These are phyloP conservation scores for Eulacestoma nigropectus DNA, from an alignment of 2,113 vertebrate genomes.

Conservation along the genomic window DNA sequence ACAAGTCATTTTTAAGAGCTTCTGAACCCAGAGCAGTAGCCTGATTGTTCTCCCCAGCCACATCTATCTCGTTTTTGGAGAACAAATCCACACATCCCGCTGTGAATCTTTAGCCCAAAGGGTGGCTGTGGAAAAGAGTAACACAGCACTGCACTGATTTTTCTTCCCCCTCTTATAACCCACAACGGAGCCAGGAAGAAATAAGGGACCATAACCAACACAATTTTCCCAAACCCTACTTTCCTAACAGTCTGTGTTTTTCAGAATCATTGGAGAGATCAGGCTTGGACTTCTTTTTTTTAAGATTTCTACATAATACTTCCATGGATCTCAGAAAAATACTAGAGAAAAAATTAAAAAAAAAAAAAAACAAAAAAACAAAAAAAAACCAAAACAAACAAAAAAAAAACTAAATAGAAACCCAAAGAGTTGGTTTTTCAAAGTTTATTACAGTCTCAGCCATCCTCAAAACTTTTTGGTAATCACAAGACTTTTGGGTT, in stretches of 20 bases:
- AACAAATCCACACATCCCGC: fast-evolving
- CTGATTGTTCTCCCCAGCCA: background rate
- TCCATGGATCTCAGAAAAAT: background rate
- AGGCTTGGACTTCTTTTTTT: background rate
- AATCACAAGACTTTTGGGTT: background rate
- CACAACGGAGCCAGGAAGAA: background rate
- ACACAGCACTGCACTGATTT: no score
- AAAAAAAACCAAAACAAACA: no score
- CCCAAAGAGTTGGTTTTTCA: background rate
- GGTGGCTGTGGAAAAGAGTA: background rate
- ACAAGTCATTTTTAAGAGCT: background rate
- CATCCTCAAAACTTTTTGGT: background rate
- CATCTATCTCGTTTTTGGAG: background rate
- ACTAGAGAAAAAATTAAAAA: background rate
- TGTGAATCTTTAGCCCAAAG: background rate
- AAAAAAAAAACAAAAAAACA: no score
- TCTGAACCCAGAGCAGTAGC: background rate
- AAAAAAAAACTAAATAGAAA: no score
- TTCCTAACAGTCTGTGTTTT: background rate
- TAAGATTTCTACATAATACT: background rate
- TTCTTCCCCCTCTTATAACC: background rate
- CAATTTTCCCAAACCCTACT: background rate
- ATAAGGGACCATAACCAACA: background rate
- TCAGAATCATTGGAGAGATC: background rate
- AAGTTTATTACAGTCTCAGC: background rate